Percentiles rank a stretch among this genome's conserved stretches.
These are phyloP conservation scores for Pimpla rufipes DNA, from an alignment of 2,888 invertebrate genomes.

Conservation along the genomic window DNA sequence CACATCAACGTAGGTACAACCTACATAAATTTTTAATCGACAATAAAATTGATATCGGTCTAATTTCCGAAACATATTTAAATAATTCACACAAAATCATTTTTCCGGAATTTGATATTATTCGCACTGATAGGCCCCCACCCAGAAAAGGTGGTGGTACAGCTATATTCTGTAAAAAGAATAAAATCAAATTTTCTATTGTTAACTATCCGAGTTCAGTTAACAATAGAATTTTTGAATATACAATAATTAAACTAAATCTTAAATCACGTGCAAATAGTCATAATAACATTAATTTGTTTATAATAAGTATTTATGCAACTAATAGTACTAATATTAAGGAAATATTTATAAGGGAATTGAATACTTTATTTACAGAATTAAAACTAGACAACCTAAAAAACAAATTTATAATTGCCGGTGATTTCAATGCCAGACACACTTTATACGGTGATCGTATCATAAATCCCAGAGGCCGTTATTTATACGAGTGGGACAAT, in stretches of 20 bases:
- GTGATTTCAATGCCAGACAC: slow-evolving; percentile 40
- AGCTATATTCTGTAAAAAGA: slow-evolving; percentile 67
- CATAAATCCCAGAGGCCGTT: slow-evolving; percentile 28
- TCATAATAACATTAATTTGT: slow-evolving; percentile 47
- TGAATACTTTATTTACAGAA: neutral
- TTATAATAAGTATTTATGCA: slow-evolving; percentile 63
- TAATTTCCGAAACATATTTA: slow-evolving; percentile 27
- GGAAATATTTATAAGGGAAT: slow-evolving; percentile 14
- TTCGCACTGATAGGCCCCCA: slow-evolving; percentile 60
- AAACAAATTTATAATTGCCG: slow-evolving; percentile 35
- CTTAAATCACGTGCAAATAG: slow-evolving; percentile 20
- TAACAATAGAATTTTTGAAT: slow-evolving; percentile 45
- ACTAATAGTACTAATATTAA: slow-evolving; percentile 27
- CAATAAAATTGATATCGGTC: slow-evolving; percentile 20
- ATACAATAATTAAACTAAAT: slow-evolving; percentile 57
- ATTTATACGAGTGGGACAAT: slow-evolving; percentile 30
- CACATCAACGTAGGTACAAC: neutral
- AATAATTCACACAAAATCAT: slow-evolving; percentile 53
- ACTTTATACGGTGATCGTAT: neutral
- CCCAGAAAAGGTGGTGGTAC: slow-evolving; percentile 63
- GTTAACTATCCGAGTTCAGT: slow-evolving; percentile 21
- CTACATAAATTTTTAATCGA: slow-evolving; percentile 1
- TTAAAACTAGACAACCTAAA: slow-evolving; percentile 41
- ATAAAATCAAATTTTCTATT: slow-evolving; percentile 51
- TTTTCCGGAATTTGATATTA: slow-evolving; percentile 55